Evolutionary conservation across 2,797 vertebrate genomes (phyloP), one percentile per base, ranked within the genome.

Genomic region (Pristis pectinata): DNA sequence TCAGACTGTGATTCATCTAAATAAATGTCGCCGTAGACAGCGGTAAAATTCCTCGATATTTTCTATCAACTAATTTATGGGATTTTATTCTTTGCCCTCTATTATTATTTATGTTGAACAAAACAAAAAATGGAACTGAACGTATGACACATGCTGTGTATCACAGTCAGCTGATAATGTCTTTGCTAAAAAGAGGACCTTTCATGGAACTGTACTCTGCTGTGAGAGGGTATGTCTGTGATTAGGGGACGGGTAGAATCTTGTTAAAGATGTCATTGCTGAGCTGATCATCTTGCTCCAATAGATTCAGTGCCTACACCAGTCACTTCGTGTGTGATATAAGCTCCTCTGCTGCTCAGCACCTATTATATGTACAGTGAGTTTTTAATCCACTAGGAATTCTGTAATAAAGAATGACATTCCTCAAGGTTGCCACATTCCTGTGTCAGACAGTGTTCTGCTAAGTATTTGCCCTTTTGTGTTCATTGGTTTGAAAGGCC

Each of bases 1-100:
- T 91, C 87, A 91, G 87, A 64, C 67, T 64, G 87, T 91, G 87
- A 91, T 37, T 91, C 59, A 91, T 64, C 87, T 67, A 24, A 64
- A 41, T 37, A 91, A 91, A 91, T 67, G n/a, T 91, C 91, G 87
- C 59, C 19, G 37, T n/a, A 37, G 87, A 61, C 59, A 24, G 87
- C 87, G 91, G 67, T 91, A 91, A 91, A 37, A 91, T 37, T 67
- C n/a, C 64, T 67, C 37, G 34, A 91, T 41, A 17, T 64, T 15
- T 67, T 91, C 59, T 67, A 61, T 67, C 15, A 37, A 91, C 37
- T 91, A 87, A 87, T 87, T 34, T 17, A 17, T 87, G 53, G 30
- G 30, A 87, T 53, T 87, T 87, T 87, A 30, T 87, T 59, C 30
- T 59, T 56, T 87, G 53, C 53, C 83, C 49, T 85, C 82, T 85